These are phyloP conservation scores for Dromaius novaehollandiae DNA, from an alignment of 2,113 vertebrate genomes.

Conservation along the genomic window DNA sequence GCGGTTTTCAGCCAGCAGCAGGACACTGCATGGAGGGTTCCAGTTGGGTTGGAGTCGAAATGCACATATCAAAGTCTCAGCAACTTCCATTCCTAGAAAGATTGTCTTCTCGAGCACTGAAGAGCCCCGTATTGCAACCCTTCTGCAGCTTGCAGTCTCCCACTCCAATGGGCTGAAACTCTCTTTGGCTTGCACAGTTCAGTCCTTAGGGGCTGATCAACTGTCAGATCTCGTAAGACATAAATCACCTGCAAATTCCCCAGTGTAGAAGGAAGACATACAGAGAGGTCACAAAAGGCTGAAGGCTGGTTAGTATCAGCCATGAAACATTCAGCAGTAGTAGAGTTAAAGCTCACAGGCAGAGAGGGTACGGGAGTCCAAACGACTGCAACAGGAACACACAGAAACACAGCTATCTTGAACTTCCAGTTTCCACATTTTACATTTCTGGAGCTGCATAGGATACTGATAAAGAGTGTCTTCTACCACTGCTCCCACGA, in stretches of 20 bases:
- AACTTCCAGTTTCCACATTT: neutral
- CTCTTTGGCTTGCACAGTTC: neutral
- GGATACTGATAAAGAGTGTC: neutral
- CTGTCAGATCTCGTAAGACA: neutral
- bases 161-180: neutral
- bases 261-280: accelerated
- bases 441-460: neutral
- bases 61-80: accelerated
- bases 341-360: neutral
- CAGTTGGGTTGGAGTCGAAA: neutral
- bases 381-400: neutral
- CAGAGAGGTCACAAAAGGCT: neutral
- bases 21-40: neutral
- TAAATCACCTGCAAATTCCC: neutral
- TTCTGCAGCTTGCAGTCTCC: neutral
- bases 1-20: neutral
- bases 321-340: neutral
- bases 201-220: neutral
- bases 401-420: neutral
- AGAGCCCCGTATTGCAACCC: neutral
- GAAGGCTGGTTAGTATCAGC: neutral
- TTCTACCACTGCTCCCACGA: neutral
- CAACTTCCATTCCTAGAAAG: neutral
- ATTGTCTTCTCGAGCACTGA: neutral
- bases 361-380: neutral